Base-by-base conservation (phyloP, 2,888 invertebrate genomes). In the Toxonevra muliebris region DNA sequence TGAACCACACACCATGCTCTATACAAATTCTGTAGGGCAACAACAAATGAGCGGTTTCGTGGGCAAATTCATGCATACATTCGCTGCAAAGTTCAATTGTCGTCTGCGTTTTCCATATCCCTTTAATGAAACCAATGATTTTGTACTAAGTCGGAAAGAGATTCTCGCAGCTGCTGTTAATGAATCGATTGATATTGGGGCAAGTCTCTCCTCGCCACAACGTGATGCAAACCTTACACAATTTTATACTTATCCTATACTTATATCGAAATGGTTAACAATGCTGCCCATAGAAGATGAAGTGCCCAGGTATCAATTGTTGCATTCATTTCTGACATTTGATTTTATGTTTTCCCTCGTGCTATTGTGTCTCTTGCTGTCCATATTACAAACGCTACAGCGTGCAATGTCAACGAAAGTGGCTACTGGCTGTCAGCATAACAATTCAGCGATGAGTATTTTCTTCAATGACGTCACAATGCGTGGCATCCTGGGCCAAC, bases 211-310 rank as follows among this genome's bases (percentile, higher is more conserved):
- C 15, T n/a, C 48, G 11, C n/a, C 48, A 48, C 4, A n/a, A n/a
- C 4, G n/a, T 1, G 10, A 12, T 52, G 45, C 61, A 71, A 17
- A n/a, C n/a, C n/a, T 42, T 17, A 0, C 20, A 30, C 8, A 65
- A 66, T 4, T 71, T 43, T 30, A n/a, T n/a, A n/a, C n/a, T n/a
- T n/a, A n/a, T 69, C 72, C 7, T 71, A 71, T 66, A 70, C 73
- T 0, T 65, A 41, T 74, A 20, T n/a, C 48, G 5, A 62, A 70
- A 50, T 71, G 65, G 67, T 70, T 72, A 48, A 11, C 71, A 0
- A 64, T 74, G 43, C 41, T 74, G 45, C 73, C 73, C 2, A 15
- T 66, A 5, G 60, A 61, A 12, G 13, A 43, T 7, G 5, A 45
- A 2, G 15, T 60, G 8, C 45, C 53, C 10, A 42, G 42, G 1